Evolutionary conservation across 2,888 invertebrate genomes (phyloP).

Genomic region (Lingula anatina): DNA sequence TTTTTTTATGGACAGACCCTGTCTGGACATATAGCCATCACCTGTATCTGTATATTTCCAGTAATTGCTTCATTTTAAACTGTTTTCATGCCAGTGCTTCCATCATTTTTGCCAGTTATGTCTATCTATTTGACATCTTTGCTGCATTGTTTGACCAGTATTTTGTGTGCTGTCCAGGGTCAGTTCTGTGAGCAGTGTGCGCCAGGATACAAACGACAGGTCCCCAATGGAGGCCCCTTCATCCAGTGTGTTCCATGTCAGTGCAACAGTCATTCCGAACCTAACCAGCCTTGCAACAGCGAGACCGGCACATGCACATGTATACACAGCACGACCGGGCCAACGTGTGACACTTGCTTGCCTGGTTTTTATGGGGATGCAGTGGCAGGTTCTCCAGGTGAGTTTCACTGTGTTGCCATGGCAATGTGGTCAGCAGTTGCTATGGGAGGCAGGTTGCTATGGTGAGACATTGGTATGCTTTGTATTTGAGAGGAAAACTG

Average conservation of each 20-base stretch:
- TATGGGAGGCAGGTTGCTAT: background rate
- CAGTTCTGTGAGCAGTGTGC: conserved; percentile 81
- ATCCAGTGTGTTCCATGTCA: conserved; percentile 89
- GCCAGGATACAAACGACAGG: conserved; percentile 84
- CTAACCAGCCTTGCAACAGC: conserved; percentile 14
- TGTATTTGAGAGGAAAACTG: no score
- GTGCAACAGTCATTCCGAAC: conserved; percentile 73
- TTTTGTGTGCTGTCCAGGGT: conserved; percentile 16
- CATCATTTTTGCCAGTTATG: no score
- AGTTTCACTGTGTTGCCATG: background rate
- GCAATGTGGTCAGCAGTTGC: background rate
- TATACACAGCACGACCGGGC: conserved; percentile 73
- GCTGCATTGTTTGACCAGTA: background rate
- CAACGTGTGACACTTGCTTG: conserved; percentile 78
- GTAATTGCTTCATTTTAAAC: no score
- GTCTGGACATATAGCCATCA: no score
- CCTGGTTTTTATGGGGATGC: conserved; percentile 93
- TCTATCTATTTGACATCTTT: no score
- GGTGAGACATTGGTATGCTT: no score
- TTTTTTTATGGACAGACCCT: no score
- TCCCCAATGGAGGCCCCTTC: conserved; percentile 83
- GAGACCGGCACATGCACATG: conserved; percentile 71
- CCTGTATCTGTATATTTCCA: no score
- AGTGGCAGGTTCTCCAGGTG: conserved; percentile 64
- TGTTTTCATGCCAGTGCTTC: no score